Evolutionary conservation across 2,888 invertebrate species (phyloP), one percentile per base, ranked within the genome.

Genomic region (Troides helena): DNA sequence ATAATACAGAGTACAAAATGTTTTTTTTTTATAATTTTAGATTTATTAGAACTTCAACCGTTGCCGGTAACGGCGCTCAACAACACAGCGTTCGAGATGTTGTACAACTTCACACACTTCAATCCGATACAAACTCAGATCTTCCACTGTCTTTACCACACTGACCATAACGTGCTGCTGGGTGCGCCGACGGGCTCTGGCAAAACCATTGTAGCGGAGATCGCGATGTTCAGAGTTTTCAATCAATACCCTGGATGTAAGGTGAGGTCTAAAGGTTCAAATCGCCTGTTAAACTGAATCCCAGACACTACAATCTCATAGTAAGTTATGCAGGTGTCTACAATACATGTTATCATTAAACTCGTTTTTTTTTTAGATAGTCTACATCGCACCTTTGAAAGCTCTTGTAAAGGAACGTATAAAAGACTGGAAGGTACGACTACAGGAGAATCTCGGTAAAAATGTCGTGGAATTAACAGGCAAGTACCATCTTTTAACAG

Each of bases 101-200:
- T 99, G 4, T 99, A 98, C 92, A 94, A 93, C 72, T 99, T 99
- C 87, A 95, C 95, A 0, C 98, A 99, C 85, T 99, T 99, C 92
- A 99, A 99, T 91, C 99, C 99, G 0, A 98, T 99, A 75, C 99
- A 99, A 90, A 99, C 99, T 0, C 99, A 99, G 92, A 96, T 99
- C 73, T 99, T 99, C 87, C 98, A 99, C 87, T 97, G 97, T 62
- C 92, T 99, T 8, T 99, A 98, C 87, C 97, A 99, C 83, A 98
- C 98, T 0, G 98, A 99, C 80, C 95, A 95, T 76, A 99, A 99
- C 84, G 97, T 98, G 10, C 90, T 99, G 36, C 92, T 99, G 7
- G 99, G 99, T 0, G 99, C 99, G 0, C 99, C 99, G 0, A 99
- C 99, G 0, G 98, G 98, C 0, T 99, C 99, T 0, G 99, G 99